A percentile compares a stretch with the other conserved stretches of the same genome.
Conservation (phyloP, 2,797 vertebrate species). For the Sarcophilus harrisii region DNA sequence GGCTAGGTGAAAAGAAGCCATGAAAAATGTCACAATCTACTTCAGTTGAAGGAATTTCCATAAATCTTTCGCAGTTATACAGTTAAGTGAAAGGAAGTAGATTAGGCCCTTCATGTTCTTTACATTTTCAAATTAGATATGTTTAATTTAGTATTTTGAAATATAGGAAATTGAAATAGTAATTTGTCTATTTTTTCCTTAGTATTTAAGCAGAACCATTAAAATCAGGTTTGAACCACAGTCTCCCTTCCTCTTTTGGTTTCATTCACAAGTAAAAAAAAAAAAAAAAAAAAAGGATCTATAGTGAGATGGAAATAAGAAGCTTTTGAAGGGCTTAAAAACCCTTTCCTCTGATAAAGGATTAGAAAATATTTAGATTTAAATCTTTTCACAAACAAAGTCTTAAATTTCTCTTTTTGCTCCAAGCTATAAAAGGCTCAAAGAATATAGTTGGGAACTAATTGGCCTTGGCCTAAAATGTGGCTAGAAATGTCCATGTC, state of each 20-base stretch:
- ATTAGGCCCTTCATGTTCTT: conserved; percentile 34
- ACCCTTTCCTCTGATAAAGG: conserved; percentile 55
- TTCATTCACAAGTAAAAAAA: not conserved
- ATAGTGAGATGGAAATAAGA: conserved; percentile 41
- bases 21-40: not conserved
- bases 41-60: not conserved
- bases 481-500: conserved; percentile 31
- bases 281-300: not conserved
- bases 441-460: conserved; percentile 37
- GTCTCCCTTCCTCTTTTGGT: conserved; percentile 30
- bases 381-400: not conserved
- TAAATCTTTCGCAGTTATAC: too few species aligned
- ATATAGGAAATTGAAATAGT: conserved; percentile 51
- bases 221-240: conserved; percentile 37
- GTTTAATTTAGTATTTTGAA: conserved; percentile 64
- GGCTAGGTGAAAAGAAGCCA: not conserved
- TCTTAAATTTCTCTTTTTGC: conserved; percentile 39
- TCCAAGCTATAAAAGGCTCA: conserved; percentile 19
- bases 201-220: conserved; percentile 35
- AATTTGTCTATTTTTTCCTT: conserved; percentile 56
- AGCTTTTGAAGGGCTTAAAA: conserved; percentile 53
- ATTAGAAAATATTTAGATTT: conserved; percentile 26
- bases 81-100: not conserved
- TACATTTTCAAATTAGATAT: conserved; percentile 65
- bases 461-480: not conserved